Conservation (phyloP, 1,140 invertebrate species). For the Caenorhabditis tropicalis region DNA sequence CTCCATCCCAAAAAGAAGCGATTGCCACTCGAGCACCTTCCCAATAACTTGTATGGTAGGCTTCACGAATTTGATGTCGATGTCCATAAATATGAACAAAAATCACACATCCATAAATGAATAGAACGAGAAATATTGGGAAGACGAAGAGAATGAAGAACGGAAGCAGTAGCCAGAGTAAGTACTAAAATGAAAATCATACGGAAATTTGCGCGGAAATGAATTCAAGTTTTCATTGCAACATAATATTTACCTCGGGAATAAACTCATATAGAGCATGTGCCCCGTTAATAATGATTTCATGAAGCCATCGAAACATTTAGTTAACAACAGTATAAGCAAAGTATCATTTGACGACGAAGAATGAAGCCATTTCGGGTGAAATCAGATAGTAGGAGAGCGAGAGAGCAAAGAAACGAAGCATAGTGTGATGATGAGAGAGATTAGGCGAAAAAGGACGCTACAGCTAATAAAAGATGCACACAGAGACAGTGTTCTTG, state of each 20-base stretch:
- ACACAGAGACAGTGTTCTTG: neutral
- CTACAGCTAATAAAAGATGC: slow-evolving; percentile 4
- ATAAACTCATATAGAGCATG: slow-evolving; percentile 13
- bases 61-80: slow-evolving; percentile 68
- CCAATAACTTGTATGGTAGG: slow-evolving; percentile 70
- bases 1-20: slow-evolving; percentile 71
- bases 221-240: neutral
- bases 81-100: slow-evolving; percentile 70
- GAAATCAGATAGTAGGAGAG: neutral
- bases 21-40: slow-evolving; percentile 69
- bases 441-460: neutral
- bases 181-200: slow-evolving; percentile 62
- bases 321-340: neutral
- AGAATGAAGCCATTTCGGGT: slow-evolving; percentile 21
- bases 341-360: neutral
- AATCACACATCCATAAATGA: slow-evolving; percentile 72
- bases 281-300: neutral
- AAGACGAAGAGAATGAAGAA: slow-evolving; percentile 69
- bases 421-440: neutral
- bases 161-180: slow-evolving; percentile 70
- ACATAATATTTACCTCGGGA: neutral
- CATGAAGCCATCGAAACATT: slow-evolving; percentile 43
- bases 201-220: neutral
- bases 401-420: slow-evolving; percentile 8
- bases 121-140: slow-evolving; percentile 67